These are phyloP conservation scores for Merluccius polli DNA, from an alignment of 2,797 vertebrate species.

Conservation along the genomic window DNA sequence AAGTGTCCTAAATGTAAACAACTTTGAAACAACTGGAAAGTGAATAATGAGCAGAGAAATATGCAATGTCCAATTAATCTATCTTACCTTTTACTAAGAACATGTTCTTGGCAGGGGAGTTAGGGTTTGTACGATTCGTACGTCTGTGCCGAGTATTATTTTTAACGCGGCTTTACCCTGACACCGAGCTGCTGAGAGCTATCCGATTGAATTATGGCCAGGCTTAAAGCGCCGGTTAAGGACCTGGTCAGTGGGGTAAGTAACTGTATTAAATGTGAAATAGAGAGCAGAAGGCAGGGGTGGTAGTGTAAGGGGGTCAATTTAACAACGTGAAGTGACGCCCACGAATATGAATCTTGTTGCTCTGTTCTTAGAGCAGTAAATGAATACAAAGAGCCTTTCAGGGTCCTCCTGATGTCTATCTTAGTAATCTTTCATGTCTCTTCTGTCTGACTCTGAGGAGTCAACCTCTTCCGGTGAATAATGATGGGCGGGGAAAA, in stretches of 20 bases:
- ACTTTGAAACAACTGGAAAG: too few species aligned
- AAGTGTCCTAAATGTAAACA: too few species aligned
- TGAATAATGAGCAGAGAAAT: too few species aligned
- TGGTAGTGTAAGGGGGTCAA: not conserved
- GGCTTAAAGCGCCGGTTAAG: slow-evolving; percentile 34
- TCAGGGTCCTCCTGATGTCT: too few species aligned
- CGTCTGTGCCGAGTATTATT: slow-evolving; percentile 40
- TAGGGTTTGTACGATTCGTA: not conserved
- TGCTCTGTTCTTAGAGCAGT: not conserved
- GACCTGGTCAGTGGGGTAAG: slow-evolving; percentile 15
- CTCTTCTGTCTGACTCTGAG: not conserved
- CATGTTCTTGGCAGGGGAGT: not conserved
- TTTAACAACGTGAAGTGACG: not conserved
- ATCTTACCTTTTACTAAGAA: too few species aligned
- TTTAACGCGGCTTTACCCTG: slow-evolving; percentile 28
- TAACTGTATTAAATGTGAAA: slow-evolving; percentile 8
- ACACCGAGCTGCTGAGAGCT: slow-evolving; percentile 45
- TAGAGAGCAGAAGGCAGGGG: not conserved
- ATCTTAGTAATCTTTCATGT: not conserved
- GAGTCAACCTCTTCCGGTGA: not conserved
- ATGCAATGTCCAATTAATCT: too few species aligned
- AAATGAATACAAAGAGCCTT: not conserved
- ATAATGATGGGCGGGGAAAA: too few species aligned
- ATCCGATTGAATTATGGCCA: slow-evolving; percentile 46
- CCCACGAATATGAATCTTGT: not conserved